phyloP scores from a whole-genome alignment of 2,888 invertebrate species.

The Cataglyphis rosenhaueri region DNA sequence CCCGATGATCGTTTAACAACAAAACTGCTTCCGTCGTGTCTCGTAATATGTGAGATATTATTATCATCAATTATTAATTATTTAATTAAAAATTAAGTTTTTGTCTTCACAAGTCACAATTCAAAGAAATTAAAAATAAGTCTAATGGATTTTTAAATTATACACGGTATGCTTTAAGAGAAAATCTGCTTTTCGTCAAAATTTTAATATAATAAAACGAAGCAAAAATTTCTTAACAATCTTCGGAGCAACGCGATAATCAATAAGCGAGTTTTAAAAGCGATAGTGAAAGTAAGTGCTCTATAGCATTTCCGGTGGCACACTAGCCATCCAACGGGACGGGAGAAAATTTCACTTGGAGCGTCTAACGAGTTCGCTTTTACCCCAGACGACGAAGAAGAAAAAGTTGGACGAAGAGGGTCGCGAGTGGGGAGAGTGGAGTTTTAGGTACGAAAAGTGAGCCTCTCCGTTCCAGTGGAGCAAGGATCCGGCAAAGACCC shows the following conservation, averaged over 20 bases:
- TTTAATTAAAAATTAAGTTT: slow-evolving; percentile 1
- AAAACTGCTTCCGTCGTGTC: not conserved
- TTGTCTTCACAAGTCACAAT: not conserved
- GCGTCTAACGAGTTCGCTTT: slow-evolving; percentile 82
- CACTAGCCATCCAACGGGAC: slow-evolving; percentile 29
- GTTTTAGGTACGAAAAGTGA: slow-evolving; percentile 76
- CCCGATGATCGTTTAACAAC: not conserved
- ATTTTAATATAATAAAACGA: not conserved
- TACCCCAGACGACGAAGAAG: slow-evolving; percentile 76
- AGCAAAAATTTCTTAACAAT: slow-evolving; percentile 13
- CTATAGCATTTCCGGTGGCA: slow-evolving; percentile 49
- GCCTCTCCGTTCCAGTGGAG: slow-evolving; percentile 62
- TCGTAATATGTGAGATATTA: not conserved
- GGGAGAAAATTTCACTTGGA: slow-evolving; percentile 76
- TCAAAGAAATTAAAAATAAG: not conserved
- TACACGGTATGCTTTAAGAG: not conserved
- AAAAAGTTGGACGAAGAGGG: slow-evolving; percentile 74
- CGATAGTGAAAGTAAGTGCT: slow-evolving; percentile 39
- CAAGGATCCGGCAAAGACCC: slow-evolving; percentile 64
- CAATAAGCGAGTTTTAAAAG: slow-evolving; percentile 19
- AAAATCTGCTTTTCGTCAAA: not conserved
- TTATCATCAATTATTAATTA: not conserved
- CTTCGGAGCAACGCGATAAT: slow-evolving; percentile 1
- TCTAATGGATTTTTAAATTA: not conserved
- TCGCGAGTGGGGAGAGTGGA: slow-evolving; percentile 72